Evolutionary conservation across 2,113 vertebrate species (phyloP).

Genomic region (Platysternon megacephalum): DNA sequence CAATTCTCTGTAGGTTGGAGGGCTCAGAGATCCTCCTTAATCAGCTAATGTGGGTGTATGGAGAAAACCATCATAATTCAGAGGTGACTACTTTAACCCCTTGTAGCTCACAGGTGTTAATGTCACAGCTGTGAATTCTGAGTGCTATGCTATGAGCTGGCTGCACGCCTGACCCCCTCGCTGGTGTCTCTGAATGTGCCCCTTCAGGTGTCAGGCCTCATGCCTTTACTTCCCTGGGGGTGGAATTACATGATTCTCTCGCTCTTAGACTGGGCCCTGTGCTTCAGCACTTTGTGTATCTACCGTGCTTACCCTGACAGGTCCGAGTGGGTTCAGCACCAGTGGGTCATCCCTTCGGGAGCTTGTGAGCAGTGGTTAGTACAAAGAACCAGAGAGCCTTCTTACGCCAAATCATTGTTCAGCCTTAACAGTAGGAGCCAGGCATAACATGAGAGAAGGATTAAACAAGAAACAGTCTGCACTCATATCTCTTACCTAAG

Average conservation of each 20-base stretch:
- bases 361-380: neutral
- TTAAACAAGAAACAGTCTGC: neutral
- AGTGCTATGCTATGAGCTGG: neutral
- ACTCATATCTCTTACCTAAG: neutral
- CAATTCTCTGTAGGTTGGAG: neutral
- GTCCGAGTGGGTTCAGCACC: neutral
- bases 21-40: neutral
- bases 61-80: neutral
- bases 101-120: neutral
- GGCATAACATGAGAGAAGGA: neutral
- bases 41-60: fast-evolving
- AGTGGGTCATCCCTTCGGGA: neutral
- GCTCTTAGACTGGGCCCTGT: neutral
- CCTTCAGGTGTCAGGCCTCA: neutral
- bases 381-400: neutral
- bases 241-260: neutral
- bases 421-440: neutral
- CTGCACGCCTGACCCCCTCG: neutral
- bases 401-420: neutral
- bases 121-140: neutral
- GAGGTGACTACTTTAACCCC: fast-evolving
- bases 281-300: neutral
- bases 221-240: neutral
- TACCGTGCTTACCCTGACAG: neutral
- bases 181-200: neutral